These are phyloP conservation scores for Coilia nasus DNA, from an alignment of 2,797 vertebrate genomes.

Conservation along the genomic window DNA sequence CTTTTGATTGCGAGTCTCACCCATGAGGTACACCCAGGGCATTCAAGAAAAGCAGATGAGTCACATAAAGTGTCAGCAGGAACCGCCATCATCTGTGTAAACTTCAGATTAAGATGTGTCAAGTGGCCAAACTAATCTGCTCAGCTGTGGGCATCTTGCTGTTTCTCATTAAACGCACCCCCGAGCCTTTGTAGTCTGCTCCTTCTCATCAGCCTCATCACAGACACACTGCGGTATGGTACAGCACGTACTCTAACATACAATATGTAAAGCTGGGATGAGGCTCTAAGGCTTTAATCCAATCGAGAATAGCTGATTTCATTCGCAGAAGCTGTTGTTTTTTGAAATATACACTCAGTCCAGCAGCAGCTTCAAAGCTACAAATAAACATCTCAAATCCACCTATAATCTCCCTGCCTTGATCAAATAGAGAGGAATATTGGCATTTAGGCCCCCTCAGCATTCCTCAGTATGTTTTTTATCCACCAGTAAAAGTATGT, in stretches of 20 bases:
- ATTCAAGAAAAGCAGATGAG: slow-evolving; percentile 9
- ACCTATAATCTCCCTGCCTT: slow-evolving; percentile 58
- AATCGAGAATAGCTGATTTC: slow-evolving; percentile 35
- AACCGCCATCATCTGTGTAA: slow-evolving; percentile 5
- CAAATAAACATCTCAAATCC: slow-evolving; percentile 45
- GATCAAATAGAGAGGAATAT: slow-evolving; percentile 66
- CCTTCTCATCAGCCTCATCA: not conserved
- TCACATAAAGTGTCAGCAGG: not conserved
- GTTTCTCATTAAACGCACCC: slow-evolving; percentile 9
- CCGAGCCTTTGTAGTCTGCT: not conserved
- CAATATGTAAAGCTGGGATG: slow-evolving; percentile 19
- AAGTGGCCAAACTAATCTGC: slow-evolving; percentile 8
- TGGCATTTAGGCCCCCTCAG: slow-evolving; percentile 59
- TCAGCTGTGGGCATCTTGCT: slow-evolving; percentile 7
- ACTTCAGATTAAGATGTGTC: slow-evolving; percentile 25
- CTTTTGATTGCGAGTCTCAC: not conserved
- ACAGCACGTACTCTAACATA: not conserved
- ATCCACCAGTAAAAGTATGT: slow-evolving; percentile 65
- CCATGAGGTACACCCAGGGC: not conserved
- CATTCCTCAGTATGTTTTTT: slow-evolving; percentile 59
- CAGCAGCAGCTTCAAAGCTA: slow-evolving; percentile 37
- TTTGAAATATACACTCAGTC: slow-evolving; percentile 51
- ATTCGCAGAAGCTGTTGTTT: slow-evolving; percentile 46
- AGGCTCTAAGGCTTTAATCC: slow-evolving; percentile 9
- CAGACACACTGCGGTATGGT: not conserved